Conservation (phyloP, 2,113 vertebrate genomes). For the Tinamus guttatus region DNA sequence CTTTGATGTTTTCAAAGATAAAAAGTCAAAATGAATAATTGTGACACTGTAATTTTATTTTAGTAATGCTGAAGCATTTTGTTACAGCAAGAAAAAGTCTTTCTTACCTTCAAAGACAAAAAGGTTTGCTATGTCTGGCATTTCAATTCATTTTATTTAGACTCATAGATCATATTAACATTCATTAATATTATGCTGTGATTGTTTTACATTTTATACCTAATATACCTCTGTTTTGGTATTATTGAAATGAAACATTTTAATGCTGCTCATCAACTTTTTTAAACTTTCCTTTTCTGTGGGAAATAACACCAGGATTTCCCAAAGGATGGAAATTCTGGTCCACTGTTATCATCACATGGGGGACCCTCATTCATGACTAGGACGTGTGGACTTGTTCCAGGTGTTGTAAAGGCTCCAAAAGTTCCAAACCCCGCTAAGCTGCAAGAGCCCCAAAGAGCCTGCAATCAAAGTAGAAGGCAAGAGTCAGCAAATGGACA, state of each 20-base stretch:
- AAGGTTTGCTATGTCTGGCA: neutral
- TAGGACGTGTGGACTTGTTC: neutral
- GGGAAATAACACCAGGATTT: neutral
- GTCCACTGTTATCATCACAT: neutral
- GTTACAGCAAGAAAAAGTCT: neutral
- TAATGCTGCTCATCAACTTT: neutral
- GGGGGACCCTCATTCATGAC: neutral
- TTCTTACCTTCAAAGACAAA: slow-evolving; percentile 26
- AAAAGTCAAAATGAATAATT: neutral
- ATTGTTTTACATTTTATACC: neutral
- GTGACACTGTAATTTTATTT: neutral
- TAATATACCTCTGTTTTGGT: neutral
- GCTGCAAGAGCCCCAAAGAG: neutral
- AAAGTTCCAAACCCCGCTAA: neutral
- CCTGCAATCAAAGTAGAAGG: neutral
- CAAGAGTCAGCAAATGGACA: slow-evolving; percentile 7
- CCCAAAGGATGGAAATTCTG: neutral
- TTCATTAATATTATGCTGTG: neutral
- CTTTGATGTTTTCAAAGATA: slow-evolving; percentile 6
- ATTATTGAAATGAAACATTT: neutral
- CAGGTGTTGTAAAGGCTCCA: neutral
- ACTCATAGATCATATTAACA: neutral
- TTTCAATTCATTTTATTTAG: slow-evolving; percentile 2
- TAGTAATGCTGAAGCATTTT: slow-evolving; percentile 6
- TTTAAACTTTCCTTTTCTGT: neutral